These are phyloP conservation scores for Acheta domesticus DNA, from an alignment of 2,888 invertebrate genomes.

Conservation along the genomic window DNA sequence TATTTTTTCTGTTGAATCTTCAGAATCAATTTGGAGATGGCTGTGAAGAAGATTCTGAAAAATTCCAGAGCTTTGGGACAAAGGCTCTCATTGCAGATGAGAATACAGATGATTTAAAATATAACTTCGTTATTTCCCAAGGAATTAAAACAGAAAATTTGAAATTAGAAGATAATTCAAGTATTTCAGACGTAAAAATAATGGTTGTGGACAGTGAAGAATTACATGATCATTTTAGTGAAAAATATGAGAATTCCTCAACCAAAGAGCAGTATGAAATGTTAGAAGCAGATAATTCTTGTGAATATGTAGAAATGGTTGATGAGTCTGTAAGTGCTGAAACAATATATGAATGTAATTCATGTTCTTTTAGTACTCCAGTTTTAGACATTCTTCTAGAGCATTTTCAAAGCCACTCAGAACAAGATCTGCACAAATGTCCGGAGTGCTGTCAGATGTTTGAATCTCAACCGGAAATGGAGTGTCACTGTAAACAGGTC, in stretches of 20 bases:
- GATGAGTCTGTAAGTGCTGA: background rate
- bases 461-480: slow-evolving; percentile 28
- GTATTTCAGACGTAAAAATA: background rate
- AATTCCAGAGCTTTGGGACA: too few species aligned
- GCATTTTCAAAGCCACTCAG: slow-evolving; percentile 28
- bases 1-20: too few species aligned
- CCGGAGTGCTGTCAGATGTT: slow-evolving; percentile 35
- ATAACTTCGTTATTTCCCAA: background rate
- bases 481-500: slow-evolving; percentile 32
- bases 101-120: background rate
- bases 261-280: background rate
- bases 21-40: too few species aligned
- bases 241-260: background rate
- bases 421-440: slow-evolving; percentile 33
- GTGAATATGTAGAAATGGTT: background rate
- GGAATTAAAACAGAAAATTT: background rate
- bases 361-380: slow-evolving; percentile 26
- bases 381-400: slow-evolving; percentile 19
- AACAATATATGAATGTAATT: slow-evolving; percentile 27
- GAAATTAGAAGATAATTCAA: background rate
- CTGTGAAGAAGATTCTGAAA: too few species aligned
- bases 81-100: too few species aligned
- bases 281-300: background rate
- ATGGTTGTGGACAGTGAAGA: background rate
- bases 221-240: background rate